Base-by-base conservation (phyloP, 2,113 vertebrate species). In the Marcusenius ussheri region DNA sequence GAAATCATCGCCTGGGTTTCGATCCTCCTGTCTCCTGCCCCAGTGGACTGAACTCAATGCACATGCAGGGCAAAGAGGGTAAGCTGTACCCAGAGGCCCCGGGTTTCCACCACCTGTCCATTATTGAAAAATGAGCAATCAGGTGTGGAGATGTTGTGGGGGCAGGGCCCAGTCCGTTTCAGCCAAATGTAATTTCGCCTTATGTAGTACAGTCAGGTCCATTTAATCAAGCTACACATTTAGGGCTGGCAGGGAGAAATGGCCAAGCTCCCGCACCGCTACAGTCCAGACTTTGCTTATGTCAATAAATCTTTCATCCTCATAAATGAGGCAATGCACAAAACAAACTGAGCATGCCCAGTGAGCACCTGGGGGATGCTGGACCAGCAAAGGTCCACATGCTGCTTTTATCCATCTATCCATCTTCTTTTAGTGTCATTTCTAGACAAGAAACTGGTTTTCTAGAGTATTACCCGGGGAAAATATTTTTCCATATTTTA, bases 321-420 rank as follows among this genome's bases (percentile, higher is more conserved):
- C 51, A 62, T 17, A 45, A 47, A 49, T 31, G 39, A 66, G 39
- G 66, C 89, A 74, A 39, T 80, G 45, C 58, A 77, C 62, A 21
- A 17, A 19, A 87, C 56, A 31, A 46, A 31, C 89, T 46, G 89
- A 87, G 83, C 89, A 86, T 39, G 42, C 83, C 50, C 53, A 50
- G 15, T 77, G 53, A 85, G 27, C n/a, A 80, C 74, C 74, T 80
- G 31, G 35, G 17, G 35, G 5, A 39, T 80, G 35, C 74, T 39
- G 74, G 35, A 13, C 11, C 74, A 42, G 35, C 74, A 80, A 80
- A 80, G 31, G 74, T 35, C 2, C 35, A 80, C 74, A 19, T 3
- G 13, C 17, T 80, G 15, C 74, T 80, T 39, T 80, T 42, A 80
- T 80, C 35, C 74, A 80, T 2, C 31, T 35, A 80, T 80, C 35